A percentile compares a stretch with the other conserved stretches of the same genome.
These are phyloP conservation scores for Aphelinus certus DNA, from an alignment of 1,140 invertebrate genomes.

Conservation along the genomic window DNA sequence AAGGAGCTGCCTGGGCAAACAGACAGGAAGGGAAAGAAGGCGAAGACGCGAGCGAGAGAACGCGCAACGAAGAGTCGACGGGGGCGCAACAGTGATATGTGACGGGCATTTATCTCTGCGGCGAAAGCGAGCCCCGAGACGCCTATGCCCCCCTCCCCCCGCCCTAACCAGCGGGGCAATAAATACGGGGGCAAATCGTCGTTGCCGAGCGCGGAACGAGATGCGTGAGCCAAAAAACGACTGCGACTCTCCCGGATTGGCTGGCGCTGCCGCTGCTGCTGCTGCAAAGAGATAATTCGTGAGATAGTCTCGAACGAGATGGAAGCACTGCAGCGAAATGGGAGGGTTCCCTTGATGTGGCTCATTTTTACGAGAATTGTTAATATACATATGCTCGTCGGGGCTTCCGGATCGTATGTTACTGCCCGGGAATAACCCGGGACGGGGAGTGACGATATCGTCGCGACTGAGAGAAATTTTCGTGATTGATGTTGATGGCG, in stretches of 20 bases:
- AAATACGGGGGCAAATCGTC: slow-evolving; percentile 46
- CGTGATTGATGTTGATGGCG: too few species aligned
- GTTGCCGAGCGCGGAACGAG: slow-evolving; percentile 31
- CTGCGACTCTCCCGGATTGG: not conserved
- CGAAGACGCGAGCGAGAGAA: not conserved
- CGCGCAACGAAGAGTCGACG: not conserved
- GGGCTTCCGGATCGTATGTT: too few species aligned
- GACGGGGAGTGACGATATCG: too few species aligned
- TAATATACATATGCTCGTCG: slow-evolving; percentile 19
- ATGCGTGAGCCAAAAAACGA: slow-evolving; percentile 28
- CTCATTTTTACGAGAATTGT: slow-evolving; percentile 1
- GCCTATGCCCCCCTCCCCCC: not conserved
- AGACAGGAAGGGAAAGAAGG: not conserved
- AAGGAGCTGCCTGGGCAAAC: not conserved
- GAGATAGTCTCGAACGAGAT: not conserved
- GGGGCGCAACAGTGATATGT: slow-evolving; percentile 53
- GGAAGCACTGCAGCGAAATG: not conserved
- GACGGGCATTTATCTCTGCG: slow-evolving; percentile 59
- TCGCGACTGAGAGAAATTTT: too few species aligned
- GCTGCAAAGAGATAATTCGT: not conserved
- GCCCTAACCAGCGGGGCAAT: slow-evolving; percentile 51
- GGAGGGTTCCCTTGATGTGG: not conserved
- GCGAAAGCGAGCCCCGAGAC: slow-evolving; percentile 49
- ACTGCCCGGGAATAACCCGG: too few species aligned
- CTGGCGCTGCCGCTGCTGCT: not conserved